phyloP scores from a whole-genome alignment of 2,113 vertebrate species.

The Phasianus colchicus region DNA sequence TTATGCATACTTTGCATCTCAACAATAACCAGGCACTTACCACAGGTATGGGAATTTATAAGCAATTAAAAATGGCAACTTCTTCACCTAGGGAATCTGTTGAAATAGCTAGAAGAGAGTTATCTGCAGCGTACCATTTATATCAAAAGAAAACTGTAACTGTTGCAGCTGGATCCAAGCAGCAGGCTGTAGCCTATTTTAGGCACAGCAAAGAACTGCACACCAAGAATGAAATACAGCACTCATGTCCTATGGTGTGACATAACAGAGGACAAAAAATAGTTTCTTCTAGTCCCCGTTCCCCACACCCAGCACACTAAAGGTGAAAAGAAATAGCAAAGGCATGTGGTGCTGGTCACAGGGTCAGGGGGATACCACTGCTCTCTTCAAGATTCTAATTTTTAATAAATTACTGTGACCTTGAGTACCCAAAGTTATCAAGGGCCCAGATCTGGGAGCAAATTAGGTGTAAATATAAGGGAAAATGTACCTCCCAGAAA shows the following conservation, averaged over 20 bases:
- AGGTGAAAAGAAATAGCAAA: neutral
- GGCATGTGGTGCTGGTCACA: neutral
- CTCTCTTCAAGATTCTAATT: neutral
- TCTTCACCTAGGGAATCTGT: neutral
- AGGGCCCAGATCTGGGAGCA: neutral
- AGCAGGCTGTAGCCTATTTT: constrained; percentile 19
- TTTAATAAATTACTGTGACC: neutral
- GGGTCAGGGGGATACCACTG: neutral
- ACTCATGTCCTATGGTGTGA: neutral
- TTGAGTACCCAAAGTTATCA: neutral
- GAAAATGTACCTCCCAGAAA: neutral
- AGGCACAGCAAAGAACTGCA: neutral
- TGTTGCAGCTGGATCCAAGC: neutral
- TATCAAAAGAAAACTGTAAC: neutral
- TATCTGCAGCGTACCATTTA: neutral
- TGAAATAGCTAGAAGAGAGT: neutral
- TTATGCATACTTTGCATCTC: neutral
- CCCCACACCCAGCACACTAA: rapidly evolving
- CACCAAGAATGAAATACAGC: neutral
- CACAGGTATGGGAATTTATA: neutral
- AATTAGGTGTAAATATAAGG: neutral
- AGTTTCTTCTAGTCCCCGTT: neutral
- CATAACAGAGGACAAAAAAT: neutral
- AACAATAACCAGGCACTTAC: neutral
- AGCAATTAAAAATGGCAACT: neutral